Base-by-base conservation (phyloP, 2,888 invertebrate genomes). In the Chelonus formosanus region DNA sequence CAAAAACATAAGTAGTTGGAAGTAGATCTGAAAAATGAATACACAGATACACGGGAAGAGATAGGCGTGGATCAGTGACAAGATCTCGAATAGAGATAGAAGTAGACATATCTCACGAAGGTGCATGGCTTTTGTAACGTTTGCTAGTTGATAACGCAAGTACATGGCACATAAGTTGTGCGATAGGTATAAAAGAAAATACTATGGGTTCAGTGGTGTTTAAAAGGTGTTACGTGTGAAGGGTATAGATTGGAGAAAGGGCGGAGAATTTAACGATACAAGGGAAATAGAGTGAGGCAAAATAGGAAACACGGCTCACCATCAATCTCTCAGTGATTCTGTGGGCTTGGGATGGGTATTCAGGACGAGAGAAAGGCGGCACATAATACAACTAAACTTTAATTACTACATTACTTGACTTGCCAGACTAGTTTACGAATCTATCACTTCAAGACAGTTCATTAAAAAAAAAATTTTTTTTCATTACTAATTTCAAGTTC, bases 71-170 rank as follows among this genome's bases (percentile, higher is more conserved):
- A 66, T 76, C 76, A 76, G 76, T 75, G 82, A 79, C 82, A 81
- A 83, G 82, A 83, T 82, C 82, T 81, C 79, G 76, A 79, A 82
- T 82, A 83, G 78, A 78, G 78, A 82, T 81, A 78, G 76, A 79
- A 78, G 73, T 66, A 63, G 70, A 66, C 55, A 20, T 52, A 50
- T 48, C 60, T 61, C 44, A 61, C 61, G 52, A 61, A 52, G 52
- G 31, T 53, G 32, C 44, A 50, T 36, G 59, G 76, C 76, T 74
- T 71, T 77, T 77, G 78, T 72, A 71, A 67, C 71, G 74, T 67
- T 71, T 67, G 73, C 61, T 61, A 43, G 31, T 43, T 77, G 82
- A 82, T 81, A 81, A 82, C 77, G 68, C 70, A 71, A 70, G 67
- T 65, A 65, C 40, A 40, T 40, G 57, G n/a, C 59, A 40, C 40